Evolutionary conservation across 2,113 vertebrate genomes (phyloP), one percentile per base, ranked within the genome.

Genomic region (Brachyhypopomus gauderio): DNA sequence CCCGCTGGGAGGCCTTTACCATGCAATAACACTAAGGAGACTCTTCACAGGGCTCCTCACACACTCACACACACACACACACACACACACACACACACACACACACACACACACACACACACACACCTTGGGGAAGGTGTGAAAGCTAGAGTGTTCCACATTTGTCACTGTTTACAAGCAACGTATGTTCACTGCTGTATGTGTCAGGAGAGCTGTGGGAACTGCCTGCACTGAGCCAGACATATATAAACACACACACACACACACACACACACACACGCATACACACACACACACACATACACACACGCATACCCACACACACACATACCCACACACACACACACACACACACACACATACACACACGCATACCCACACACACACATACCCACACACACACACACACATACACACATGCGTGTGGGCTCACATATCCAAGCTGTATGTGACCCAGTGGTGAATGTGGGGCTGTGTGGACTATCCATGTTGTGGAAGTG

Each of bases 351-450:
- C 3, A 9, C 45, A 48, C 8, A 9, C 8, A 9, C 45, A 48
- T 11, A 48, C 45, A 48, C 45, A 48, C 45, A 48, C 45, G 12
- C 45, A 48, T 11, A 48, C 45, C 6, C 69, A 74, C 75, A 72
- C 81, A 74, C 60, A 83, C 41, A 64, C 23, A 63, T 56, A 83
- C 45, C 78, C 27, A 66, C 45, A 59, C 69, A 74, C 75, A 72
- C 81, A 74, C 60, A 83, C 41, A 64, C 23, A 63, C 66, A 83
- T 30, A 83, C 27, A 66, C 45, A 14, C 45, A 52, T 52, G 45
- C 45, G 12, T 52, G 45, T 52, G 45, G 45, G 12, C 12, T 52
- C 45, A 52, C 9, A 14, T 12, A 52, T 1, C 45, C 9, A 52
- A 52, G 9, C 45, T 41, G 41, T 41, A 41, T 41, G 41, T 41